phyloP scores from a whole-genome alignment of 2,888 invertebrate genomes.

The Trichacis sp. region DNA sequence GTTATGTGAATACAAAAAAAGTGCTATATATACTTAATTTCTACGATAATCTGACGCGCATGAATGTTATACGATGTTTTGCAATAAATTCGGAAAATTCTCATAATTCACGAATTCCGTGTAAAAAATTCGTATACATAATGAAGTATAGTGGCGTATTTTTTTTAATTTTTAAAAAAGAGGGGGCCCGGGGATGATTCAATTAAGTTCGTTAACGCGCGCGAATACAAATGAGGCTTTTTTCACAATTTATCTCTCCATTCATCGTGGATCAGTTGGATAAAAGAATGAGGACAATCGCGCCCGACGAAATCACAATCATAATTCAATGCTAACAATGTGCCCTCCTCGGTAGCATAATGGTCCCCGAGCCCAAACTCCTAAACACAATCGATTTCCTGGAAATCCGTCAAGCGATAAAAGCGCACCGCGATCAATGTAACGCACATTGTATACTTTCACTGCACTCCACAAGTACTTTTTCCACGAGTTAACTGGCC shows the following conservation, averaged over 20 bases:
- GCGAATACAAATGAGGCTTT: constrained; percentile 27
- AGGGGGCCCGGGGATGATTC: no score
- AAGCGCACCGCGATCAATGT: constrained; percentile 28
- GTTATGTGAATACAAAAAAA: no score
- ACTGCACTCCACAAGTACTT: constrained; percentile 5
- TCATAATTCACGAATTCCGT: no score
- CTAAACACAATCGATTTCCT: constrained; percentile 39
- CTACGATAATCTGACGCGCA: no score
- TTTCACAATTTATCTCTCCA: constrained; percentile 36
- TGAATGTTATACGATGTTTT: no score
- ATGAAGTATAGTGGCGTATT: no score
- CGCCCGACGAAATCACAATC: constrained; percentile 36
- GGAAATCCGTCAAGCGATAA: constrained; percentile 29
- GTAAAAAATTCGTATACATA: no score
- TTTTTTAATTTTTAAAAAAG: no score
- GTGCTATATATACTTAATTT: no score
- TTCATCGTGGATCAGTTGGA: constrained; percentile 23
- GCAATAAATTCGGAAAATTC: no score
- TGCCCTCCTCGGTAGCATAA: constrained; percentile 22
- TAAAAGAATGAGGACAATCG: constrained; percentile 29
- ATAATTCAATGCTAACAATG: constrained; percentile 42
- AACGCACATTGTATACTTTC: constrained; percentile 14
- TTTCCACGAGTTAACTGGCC: constrained; percentile 26
- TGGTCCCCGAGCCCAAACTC: constrained; percentile 32
- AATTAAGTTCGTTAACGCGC: constrained; percentile 4